Percentiles rank a stretch among this genome's conserved stretches.
Evolutionary conservation across 2,797 vertebrate genomes (phyloP).

Genomic region (Channa striata): DNA sequence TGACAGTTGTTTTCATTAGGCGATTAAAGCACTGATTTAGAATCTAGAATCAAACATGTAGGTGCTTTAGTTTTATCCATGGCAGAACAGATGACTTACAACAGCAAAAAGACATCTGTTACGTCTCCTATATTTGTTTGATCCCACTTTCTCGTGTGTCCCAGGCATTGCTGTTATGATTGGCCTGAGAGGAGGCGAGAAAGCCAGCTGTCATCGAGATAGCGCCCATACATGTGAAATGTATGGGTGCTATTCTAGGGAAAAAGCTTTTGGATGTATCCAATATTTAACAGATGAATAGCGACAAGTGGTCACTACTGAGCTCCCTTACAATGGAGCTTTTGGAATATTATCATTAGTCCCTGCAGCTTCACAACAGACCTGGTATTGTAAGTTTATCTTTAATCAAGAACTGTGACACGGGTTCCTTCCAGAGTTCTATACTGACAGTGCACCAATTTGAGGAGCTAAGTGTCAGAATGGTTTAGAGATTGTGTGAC

Average conservation of each 20-base stretch:
- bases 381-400: slow-evolving; percentile 22
- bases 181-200: slow-evolving; percentile 37
- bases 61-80: neutral
- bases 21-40: slow-evolving; percentile 22
- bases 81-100: neutral
- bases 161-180: slow-evolving; percentile 20
- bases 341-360: slow-evolving; percentile 37
- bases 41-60: neutral
- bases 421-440: slow-evolving; percentile 7
- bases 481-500: too few species aligned
- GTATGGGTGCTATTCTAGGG: slow-evolving; percentile 51
- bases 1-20: slow-evolving; percentile 6
- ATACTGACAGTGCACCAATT: neutral
- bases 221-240: slow-evolving; percentile 53
- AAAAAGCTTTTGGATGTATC: slow-evolving; percentile 63
- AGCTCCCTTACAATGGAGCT: slow-evolving; percentile 60
- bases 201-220: slow-evolving; percentile 65
- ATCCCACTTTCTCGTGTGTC: neutral
- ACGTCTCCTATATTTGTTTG: slow-evolving; percentile 3
- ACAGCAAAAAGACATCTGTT: slow-evolving; percentile 8
- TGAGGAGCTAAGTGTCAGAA: neutral
- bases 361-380: slow-evolving; percentile 26
- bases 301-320: slow-evolving; percentile 62
- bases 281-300: slow-evolving; percentile 71
- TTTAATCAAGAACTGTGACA: slow-evolving; percentile 9